Base-by-base conservation (phyloP, 1,140 invertebrate species). In the Belonocnema kinseyi region DNA sequence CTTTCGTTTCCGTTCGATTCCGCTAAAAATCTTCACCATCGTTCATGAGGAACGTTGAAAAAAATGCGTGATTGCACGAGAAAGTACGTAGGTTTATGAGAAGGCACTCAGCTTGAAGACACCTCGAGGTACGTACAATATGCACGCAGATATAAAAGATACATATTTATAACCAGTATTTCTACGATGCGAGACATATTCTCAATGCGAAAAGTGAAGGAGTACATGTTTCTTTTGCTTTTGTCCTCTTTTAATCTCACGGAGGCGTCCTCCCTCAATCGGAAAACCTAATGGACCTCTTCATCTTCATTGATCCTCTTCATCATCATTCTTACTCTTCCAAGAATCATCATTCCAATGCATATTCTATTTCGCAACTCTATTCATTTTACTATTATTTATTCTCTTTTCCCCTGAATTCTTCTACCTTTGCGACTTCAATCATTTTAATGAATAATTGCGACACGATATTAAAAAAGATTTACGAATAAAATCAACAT, bases 71-170 rank as follows among this genome's bases (percentile, higher is more conserved):
- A 54, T 54, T 54, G 16, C 16, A n/a, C 17, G 53, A 54, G 53
- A 54, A 54, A 54, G 53, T 54, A 54, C 52, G 52, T 53, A 53
- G n/a, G 14, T 53, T 53, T 53, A 54, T 54, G 53, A 54, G 53
- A 54, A 54, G 53, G 53, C 53, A 54, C 53, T 54, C 53, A 19
- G 17, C 53, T 54, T 54, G n/a, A 54, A 54, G 52, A 53, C 14
- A 53, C 14, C 12, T 53, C 0, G 52, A n/a, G 13, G 52, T 53
- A n/a, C n/a, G 11, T 46, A 46, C 40, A 6, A 54, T 54, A 17
- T 54, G 53, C 17, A 54, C 3, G 16, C 19, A 10, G 53, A 17
- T 54, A 54, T 54, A 54, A 54, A 54, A 54, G n/a, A 54, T 54
- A 54, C 16, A 54, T 54, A 19, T 54, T 54, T 54, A 54, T 54